phyloP scores from a whole-genome alignment of 2,797 vertebrate genomes.

The Coracias cyanogaster region DNA sequence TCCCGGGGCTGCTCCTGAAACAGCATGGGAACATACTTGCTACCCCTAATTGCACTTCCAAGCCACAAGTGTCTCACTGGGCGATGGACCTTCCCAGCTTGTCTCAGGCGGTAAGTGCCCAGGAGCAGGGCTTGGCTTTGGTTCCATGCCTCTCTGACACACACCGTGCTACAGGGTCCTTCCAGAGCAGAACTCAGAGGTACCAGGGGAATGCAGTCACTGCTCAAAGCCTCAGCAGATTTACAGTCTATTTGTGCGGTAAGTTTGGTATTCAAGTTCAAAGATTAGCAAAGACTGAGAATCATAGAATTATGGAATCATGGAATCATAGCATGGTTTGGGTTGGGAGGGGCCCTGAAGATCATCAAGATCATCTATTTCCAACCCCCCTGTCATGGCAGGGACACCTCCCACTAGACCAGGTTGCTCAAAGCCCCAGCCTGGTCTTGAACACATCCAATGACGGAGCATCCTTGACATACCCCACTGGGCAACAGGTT shows the following conservation, averaged over 20 bases:
- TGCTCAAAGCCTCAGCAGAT: neutral
- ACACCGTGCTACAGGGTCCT: neutral
- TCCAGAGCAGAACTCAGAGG: neutral
- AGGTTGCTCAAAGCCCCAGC: no score
- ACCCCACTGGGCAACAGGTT: no score
- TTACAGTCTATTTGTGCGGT: neutral
- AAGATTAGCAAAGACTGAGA: neutral
- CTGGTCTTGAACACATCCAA: no score
- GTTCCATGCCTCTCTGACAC: rapidly evolving
- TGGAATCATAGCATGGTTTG: no score
- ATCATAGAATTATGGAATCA: no score
- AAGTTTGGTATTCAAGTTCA: neutral
- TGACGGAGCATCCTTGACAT: no score
- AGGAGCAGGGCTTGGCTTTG: neutral
- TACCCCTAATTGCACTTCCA: neutral
- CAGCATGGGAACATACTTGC: neutral
- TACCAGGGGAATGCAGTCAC: neutral
- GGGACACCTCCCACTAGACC: no score
- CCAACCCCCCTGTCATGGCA: no score
- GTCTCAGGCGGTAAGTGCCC: neutral
- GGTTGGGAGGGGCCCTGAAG: no score
- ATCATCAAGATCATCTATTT: no score
- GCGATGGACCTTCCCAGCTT: neutral
- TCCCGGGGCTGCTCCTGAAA: neutral
- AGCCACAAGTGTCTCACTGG: neutral